Percentiles rank a stretch among this genome's conserved stretches.
Evolutionary conservation across 2,888 invertebrate species (phyloP).

Genomic region (Dicyrtomina minuta): DNA sequence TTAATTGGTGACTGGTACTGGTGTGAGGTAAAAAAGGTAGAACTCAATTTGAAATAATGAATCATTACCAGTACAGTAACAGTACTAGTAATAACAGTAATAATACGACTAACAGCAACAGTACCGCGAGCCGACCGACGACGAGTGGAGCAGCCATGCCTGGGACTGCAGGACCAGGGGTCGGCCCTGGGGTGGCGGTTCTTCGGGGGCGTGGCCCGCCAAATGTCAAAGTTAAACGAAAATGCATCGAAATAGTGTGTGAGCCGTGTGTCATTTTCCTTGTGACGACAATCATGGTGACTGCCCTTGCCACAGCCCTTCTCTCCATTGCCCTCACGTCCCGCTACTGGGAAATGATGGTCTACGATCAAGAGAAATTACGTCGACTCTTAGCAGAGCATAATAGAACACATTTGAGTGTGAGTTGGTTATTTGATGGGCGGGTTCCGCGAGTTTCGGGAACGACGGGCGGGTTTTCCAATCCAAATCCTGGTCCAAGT

Average conservation of each 20-base stretch:
- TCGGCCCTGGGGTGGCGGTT: constrained; percentile 7
- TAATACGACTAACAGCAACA: neutral
- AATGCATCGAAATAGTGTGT: constrained; percentile 60
- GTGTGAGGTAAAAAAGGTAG: too few species aligned
- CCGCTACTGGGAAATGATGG: constrained; percentile 86
- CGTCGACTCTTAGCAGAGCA: constrained; percentile 59
- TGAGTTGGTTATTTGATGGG: constrained; percentile 76
- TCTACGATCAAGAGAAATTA: constrained; percentile 70
- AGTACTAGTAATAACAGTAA: neutral
- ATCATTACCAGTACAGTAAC: constrained; percentile 9
- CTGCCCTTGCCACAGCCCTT: constrained; percentile 76
- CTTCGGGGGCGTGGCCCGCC: constrained; percentile 25
- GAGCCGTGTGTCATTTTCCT: constrained; percentile 66
- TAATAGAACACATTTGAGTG: constrained; percentile 52
- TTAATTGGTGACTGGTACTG: too few species aligned
- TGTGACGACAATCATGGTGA: constrained; percentile 63
- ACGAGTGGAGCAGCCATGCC: neutral
- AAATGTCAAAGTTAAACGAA: constrained; percentile 25
- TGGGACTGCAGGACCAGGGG: neutral
- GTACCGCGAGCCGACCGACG: neutral
- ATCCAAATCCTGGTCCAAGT: constrained; percentile 45
- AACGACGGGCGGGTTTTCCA: constrained; percentile 52
- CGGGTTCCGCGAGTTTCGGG: constrained; percentile 66
- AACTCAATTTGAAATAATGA: too few species aligned
- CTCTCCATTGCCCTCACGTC: constrained; percentile 84